A percentile compares a stretch with the other conserved stretches of the same genome.
Conservation (phyloP, 2,797 vertebrate genomes). For the Anguilla obscura region DNA sequence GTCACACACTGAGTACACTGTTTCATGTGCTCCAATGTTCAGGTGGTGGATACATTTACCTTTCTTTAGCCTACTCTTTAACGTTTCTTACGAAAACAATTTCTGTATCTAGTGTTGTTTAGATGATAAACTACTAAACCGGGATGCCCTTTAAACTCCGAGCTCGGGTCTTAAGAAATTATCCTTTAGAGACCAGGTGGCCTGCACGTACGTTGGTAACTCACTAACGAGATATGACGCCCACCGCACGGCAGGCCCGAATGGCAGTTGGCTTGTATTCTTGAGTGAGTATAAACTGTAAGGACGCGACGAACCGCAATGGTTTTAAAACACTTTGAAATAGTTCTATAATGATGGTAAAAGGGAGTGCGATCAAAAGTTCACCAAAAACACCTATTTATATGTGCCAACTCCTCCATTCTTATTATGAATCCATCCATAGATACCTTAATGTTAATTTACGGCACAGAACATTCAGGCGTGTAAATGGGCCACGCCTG, state of each 20-base stretch:
- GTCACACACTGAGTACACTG: neutral
- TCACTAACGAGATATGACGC: conserved; percentile 2
- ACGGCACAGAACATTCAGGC: neutral
- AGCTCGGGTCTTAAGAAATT: neutral
- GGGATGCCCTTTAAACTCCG: neutral
- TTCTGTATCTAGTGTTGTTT: neutral
- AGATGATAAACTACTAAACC: neutral
- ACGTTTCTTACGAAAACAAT: neutral
- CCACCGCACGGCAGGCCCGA: neutral
- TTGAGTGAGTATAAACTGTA: neutral
- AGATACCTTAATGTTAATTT: neutral
- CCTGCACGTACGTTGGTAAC: neutral
- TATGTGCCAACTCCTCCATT: neutral
- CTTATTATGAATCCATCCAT: neutral
- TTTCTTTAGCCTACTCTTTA: neutral
- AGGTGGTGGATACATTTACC: neutral
- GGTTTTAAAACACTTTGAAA: no score
- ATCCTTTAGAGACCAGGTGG: neutral
- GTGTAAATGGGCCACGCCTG: neutral
- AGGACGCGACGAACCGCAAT: neutral
- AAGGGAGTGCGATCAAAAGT: neutral
- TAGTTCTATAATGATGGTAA: no score
- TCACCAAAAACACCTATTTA: no score
- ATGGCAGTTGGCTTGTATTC: neutral
- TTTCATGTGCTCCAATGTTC: neutral